Base-by-base conservation (phyloP, 2,113 vertebrate genomes). In the Pteropus alecto region DNA sequence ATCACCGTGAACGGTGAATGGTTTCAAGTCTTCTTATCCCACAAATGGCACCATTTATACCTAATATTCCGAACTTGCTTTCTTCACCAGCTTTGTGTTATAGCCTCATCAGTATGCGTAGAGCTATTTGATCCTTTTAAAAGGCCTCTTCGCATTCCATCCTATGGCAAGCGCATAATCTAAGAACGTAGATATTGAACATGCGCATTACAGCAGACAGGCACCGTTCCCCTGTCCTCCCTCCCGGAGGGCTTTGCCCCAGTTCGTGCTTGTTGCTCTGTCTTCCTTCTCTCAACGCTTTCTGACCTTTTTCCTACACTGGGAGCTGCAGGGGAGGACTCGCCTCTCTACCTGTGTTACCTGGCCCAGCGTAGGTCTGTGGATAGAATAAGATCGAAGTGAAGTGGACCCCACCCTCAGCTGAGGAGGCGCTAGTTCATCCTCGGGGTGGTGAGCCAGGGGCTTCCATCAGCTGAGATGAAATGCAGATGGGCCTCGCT, bases 151-250 rank as follows among this genome's bases (percentile, higher is more conserved):
- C 78, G 1, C 41, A 22, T n/a, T 22, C 33, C 18, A 14, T 41
- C 22, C 15, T 6, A 4, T 7, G 51, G 41, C 48, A 33, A 11
- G 4, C 16, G 0, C 4, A 3, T 19, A 18, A 38, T 54, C 90
- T 14, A 7, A 71, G 89, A 22, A 56, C 65, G 46, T 0, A 6
- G 35, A 41, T 35, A 38, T 13, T 82, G 38, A 54, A 38, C 21
- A 6, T 16, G 11, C 16, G 51, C 22, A 2, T 54, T 8, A 14
- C 38, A 43, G 81, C 46, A 7, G 18, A 48, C 1, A 19, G 33
- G 3, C 1, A 41, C 28, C 1, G 1, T 8, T 35, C 7, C 3
- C 46, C 33, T 24, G 19, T 4, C 38, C 61, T 5, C 12, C 33
- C 35, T 48, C 10, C 5, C 22, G 0, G 2, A 7, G 6, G 41